Evolutionary conservation across 2,888 invertebrate species (phyloP).

Genomic region (Diplazon laetatorius): DNA sequence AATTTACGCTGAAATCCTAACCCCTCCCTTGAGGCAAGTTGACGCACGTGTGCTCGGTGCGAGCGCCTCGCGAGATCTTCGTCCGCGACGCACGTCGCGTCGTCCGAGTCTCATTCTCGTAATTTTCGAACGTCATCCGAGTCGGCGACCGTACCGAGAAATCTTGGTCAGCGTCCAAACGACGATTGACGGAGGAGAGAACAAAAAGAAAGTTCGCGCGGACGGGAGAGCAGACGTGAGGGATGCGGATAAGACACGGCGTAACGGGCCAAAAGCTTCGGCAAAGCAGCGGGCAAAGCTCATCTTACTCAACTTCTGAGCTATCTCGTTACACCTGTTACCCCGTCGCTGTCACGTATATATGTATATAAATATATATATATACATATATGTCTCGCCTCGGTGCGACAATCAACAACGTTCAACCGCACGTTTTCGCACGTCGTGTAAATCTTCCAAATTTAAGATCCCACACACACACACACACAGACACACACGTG

Average conservation of each 20-base stretch:
- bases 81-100: no score
- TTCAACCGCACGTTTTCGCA: background rate
- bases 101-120: conserved; percentile 5
- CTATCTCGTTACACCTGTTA: conserved; percentile 19
- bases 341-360: conserved; percentile 2
- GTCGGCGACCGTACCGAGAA: conserved; percentile 41
- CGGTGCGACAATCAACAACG: background rate
- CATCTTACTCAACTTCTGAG: conserved; percentile 5
- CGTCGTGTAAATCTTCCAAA: conserved; percentile 1
- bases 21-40: no score
- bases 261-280: background rate
- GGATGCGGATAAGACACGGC: background rate
- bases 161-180: conserved; percentile 42
- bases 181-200: conserved; percentile 11
- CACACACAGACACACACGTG: no score
- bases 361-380: no score
- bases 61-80: no score
- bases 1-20: no score
- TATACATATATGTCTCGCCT: background rate
- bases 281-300: background rate
- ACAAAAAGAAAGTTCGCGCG: background rate
- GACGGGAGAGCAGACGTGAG: background rate
- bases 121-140: conserved; percentile 43
- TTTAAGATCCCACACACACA: no score
- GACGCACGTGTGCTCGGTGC: no score